Base-by-base conservation (phyloP, 1,140 invertebrate genomes). In the Ceratitis capitata region DNA sequence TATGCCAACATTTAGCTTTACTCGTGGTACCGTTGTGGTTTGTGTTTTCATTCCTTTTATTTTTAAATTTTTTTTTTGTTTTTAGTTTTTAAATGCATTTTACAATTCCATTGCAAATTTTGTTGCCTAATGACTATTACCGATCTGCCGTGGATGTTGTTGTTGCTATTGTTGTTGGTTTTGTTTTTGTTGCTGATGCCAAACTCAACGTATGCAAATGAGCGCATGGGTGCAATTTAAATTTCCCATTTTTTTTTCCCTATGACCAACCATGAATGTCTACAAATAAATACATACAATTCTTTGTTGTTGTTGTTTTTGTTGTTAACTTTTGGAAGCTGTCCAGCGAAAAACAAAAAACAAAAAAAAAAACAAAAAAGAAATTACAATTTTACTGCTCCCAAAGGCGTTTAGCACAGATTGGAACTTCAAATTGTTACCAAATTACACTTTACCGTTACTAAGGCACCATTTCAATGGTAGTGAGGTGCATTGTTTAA, bases 121-220 rank as follows among this genome's bases (percentile, higher is more conserved):
- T 16, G 14, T 69, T 69, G 61, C 61, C 61, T 69, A 69, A 69
- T 69, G 61, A 69, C 61, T 69, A 69, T 69, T 69, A 69, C 61
- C 61, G 61, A 69, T 69, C 29, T 14, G 29, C n/a, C n/a, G n/a
- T n/a, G n/a, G n/a, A n/a, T n/a, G n/a, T n/a, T n/a, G n/a, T n/a
- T n/a, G n/a, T n/a, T n/a, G n/a, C n/a, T n/a, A n/a, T n/a, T n/a
- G n/a, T n/a, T n/a, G n/a, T n/a, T n/a, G n/a, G n/a, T n/a, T n/a
- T n/a, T n/a, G n/a, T n/a, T n/a, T n/a, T 69, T 69, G 61, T 39
- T 69, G 5, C 61, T 9, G 12, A 14, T 39, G 61, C 61, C 32
- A 69, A 69, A n/a, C n/a, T n/a, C n/a, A n/a, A 14, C 29, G 61
- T 29, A 69, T 69, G 61, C 61, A 69, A 69, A 69, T 69, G 32